These are phyloP conservation scores for Cylas formicarius DNA, from an alignment of 1,140 invertebrate genomes.

Conservation along the genomic window DNA sequence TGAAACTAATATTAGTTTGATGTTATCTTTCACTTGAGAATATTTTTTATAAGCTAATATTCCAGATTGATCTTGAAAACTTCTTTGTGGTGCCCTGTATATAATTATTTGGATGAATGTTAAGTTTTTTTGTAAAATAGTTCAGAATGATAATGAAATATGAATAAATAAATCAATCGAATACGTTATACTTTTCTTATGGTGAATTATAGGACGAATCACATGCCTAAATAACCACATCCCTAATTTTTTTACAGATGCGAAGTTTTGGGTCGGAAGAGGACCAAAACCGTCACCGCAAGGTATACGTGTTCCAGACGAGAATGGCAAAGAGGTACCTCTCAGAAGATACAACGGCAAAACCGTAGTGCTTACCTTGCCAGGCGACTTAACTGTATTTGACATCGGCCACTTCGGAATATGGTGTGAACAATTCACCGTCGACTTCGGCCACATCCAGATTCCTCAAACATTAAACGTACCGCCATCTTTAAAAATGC, in stretches of 20 bases:
- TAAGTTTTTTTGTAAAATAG: too few species aligned
- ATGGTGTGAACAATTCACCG: conserved; percentile 82
- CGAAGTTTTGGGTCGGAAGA: conserved; percentile 83
- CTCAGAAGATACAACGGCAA: conserved; percentile 72
- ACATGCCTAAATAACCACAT: too few species aligned
- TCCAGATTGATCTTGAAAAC: too few species aligned
- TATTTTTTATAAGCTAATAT: too few species aligned
- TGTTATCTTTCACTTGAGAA: too few species aligned
- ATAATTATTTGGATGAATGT: too few species aligned
- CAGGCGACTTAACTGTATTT: conserved; percentile 70
- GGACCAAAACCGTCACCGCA: conserved; percentile 70
- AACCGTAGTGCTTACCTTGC: conserved; percentile 79
- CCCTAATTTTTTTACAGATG: conserved; percentile 55
- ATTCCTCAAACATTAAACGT: conserved; percentile 68
- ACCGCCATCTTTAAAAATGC: conserved; percentile 85
- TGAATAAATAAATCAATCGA: too few species aligned
- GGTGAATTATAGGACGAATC: too few species aligned
- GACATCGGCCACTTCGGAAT: conserved; percentile 81
- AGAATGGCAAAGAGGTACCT: conserved; percentile 78
- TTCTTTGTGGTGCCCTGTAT: too few species aligned
- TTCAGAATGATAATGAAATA: too few species aligned
- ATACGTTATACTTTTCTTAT: too few species aligned
- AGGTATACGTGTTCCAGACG: conserved; percentile 76
- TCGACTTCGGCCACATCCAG: conserved; percentile 81
- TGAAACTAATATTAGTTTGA: too few species aligned